Evolutionary conservation across 1,140 invertebrate genomes (phyloP), one percentile per base, ranked within the genome.

Genomic region (Drosophila bifasciata): DNA sequence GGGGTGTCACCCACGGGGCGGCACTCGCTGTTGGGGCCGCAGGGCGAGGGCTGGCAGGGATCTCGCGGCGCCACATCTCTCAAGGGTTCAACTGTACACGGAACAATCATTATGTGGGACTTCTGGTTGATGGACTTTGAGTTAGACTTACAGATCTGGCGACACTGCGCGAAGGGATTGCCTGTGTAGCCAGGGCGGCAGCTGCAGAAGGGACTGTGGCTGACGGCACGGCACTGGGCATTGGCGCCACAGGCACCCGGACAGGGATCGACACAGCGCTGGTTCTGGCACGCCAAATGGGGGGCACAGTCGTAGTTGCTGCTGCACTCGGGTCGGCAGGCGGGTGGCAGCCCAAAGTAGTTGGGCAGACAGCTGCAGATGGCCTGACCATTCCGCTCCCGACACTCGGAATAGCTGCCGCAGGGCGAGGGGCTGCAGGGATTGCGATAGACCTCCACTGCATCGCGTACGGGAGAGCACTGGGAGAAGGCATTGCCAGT

Each of bases 391-490:
- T 83, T 75, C 5, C 93, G 88, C 43, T 94, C 93, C 46, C 93
- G 92, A 72, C 95, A 95, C 70, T 94, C 92, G 49, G 94, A 93
- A 77, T 94, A 94, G 4, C 93, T 92, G 40, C 96, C 96, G 83
- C 96, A 97, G 2, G 96, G 96, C 57, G 95, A 95, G 25, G 96
- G 96, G 40, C 92, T 92, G 81, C 96, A 97, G 15, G 94, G 94
- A 71, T 91, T 90, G 21, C 76, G 75, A 74, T 91, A 71, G 0
- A 83, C 70, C 25, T 78, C 60, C 45, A 79, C 90, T 90, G 43
- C 94, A 92, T 93, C 91, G 92, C 28, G 32, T 4, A 93, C 75
- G 23, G 83, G 64, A 39, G 17, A 45, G 39, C 91, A 91, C 5
- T 72, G 64, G 5, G 95, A 92, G 90, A 96, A 96, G 4, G 96